Evolutionary conservation across 1,140 invertebrate species (phyloP).

Genomic region (Varroa destructor): DNA sequence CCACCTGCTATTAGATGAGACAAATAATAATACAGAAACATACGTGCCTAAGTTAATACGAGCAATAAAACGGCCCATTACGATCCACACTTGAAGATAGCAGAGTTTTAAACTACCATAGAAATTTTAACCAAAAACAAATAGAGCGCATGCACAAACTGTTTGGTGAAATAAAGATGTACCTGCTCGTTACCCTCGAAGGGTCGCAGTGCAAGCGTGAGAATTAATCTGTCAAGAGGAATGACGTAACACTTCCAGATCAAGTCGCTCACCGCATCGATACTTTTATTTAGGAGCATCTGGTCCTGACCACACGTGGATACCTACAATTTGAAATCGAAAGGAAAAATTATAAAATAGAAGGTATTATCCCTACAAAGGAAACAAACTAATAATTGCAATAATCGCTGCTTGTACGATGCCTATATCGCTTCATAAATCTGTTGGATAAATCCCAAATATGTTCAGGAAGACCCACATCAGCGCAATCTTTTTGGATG

Average conservation of each 20-base stretch:
- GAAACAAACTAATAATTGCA: too few species aligned
- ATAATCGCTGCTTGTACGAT: too few species aligned
- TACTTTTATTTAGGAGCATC: conserved; percentile 44
- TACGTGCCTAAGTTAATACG: too few species aligned
- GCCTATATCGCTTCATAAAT: neutral
- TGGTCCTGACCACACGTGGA: neutral
- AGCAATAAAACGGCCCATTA: neutral
- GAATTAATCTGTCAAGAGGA: conserved; percentile 75
- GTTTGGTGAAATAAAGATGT: conserved; percentile 41
- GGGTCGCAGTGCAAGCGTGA: conserved; percentile 73
- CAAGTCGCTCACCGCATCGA: conserved; percentile 86
- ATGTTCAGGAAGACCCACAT: too few species aligned
- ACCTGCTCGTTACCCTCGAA: conserved; percentile 86
- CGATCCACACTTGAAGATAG: neutral
- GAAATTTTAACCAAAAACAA: neutral
- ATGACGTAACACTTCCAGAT: conserved; percentile 96
- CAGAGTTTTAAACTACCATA: neutral
- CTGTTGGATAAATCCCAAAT: neutral
- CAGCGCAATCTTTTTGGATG: too few species aligned
- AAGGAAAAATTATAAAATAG: conserved; percentile 4
- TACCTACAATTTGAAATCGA: neutral
- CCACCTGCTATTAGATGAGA: conserved; percentile 52
- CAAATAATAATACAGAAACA: too few species aligned
- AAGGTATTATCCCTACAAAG: too few species aligned
- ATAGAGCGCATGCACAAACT: too few species aligned